A percentile compares a stretch with the other conserved stretches of the same genome.
Evolutionary conservation across 2,113 vertebrate species (phyloP).

Genomic region (Ameiurus melas): DNA sequence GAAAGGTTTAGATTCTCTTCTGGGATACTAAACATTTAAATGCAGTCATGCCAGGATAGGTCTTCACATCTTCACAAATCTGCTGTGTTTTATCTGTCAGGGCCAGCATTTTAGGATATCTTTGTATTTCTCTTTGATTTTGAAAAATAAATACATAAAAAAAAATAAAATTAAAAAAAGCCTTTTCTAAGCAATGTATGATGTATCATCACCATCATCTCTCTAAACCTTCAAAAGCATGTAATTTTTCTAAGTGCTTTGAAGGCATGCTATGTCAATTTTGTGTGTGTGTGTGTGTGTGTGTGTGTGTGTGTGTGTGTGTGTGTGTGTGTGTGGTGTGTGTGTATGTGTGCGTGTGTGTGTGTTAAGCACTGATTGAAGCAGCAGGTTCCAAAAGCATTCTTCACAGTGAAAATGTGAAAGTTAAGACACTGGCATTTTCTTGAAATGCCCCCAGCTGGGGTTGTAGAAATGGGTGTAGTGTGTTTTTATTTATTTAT

Average conservation of each 20-base stretch:
- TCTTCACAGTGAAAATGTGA: slow-evolving; percentile 57
- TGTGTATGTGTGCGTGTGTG: no score
- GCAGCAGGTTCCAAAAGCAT: slow-evolving; percentile 45
- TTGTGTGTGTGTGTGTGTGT: slow-evolving; percentile 33
- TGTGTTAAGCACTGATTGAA: slow-evolving; percentile 53
- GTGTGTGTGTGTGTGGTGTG: slow-evolving; percentile 42
- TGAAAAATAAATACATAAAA: slow-evolving; percentile 7
- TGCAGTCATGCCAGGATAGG: background rate
- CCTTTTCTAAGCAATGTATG: background rate
- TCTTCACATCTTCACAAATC: slow-evolving; percentile 34
- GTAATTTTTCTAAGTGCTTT: slow-evolving; percentile 52
- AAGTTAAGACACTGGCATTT: slow-evolving; percentile 59
- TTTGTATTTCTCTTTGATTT: slow-evolving; percentile 14
- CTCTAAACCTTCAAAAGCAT: slow-evolving; percentile 45
- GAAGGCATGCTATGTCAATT: slow-evolving; percentile 44
- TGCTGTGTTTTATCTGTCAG: background rate
- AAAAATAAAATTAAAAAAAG: background rate
- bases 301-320: background rate
- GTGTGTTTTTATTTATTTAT: slow-evolving; percentile 34
- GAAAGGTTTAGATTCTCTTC: background rate
- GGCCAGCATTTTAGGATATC: background rate
- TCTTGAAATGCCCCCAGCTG: slow-evolving; percentile 53
- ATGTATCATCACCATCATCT: slow-evolving; percentile 33
- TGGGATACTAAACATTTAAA: slow-evolving; percentile 46
- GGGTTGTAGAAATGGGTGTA: slow-evolving; percentile 47